Conservation (phyloP, 2,797 vertebrate genomes). For the Lepilemur ruficaudatus region DNA sequence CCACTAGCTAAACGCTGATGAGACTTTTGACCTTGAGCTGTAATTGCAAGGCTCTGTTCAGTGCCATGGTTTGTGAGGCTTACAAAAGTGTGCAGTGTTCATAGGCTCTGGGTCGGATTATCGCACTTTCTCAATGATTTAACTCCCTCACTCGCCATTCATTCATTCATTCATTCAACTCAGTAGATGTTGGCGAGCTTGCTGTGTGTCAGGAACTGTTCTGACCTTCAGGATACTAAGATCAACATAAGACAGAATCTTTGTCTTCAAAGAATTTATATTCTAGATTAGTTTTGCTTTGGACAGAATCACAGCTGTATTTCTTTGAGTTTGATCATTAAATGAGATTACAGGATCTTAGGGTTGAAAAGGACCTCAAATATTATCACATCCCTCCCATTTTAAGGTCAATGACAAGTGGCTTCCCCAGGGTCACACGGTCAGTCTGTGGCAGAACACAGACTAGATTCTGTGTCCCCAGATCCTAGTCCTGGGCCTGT, state of each 20-base stretch:
- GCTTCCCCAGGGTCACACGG: not conserved
- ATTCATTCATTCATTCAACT: not conserved
- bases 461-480: not conserved
- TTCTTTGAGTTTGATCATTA: not conserved
- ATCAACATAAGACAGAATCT: not conserved
- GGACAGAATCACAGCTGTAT: not conserved
- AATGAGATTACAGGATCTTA: not conserved
- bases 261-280: not conserved
- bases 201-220: not conserved
- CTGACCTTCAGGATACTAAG: not conserved
- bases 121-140: not conserved
- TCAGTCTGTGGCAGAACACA: not conserved
- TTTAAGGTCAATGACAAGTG: not conserved
- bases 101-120: not conserved
- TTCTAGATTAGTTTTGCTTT: not conserved
- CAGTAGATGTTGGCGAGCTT: not conserved
- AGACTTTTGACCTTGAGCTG: not conserved
- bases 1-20: not conserved
- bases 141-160: not conserved
- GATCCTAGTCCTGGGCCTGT: not conserved
- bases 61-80: not conserved
- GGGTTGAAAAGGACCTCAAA: not conserved
- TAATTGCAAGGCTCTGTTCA: not conserved
- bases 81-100: not conserved
- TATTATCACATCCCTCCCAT: not conserved